Evolutionary conservation across 2,888 invertebrate species (phyloP), one percentile per base, ranked within the genome.

Genomic region (Epirrhoe tristata): DNA sequence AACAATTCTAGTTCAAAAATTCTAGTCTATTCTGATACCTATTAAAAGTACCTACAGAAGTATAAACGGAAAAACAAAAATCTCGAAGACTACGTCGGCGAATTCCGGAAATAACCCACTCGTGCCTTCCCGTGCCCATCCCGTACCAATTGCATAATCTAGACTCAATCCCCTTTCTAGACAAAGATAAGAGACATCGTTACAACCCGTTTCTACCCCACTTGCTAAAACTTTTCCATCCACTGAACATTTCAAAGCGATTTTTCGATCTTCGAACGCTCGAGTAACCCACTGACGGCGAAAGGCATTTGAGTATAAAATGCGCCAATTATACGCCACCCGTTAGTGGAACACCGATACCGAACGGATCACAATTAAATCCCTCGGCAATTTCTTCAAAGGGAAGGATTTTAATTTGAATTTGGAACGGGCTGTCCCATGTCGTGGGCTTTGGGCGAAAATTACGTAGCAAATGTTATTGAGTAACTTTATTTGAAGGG

Each of bases 401-500:
- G 85, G 87, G 87, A 85, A 77, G 75, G 82, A 75, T 86, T 91
- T 90, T 89, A 90, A 91, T 91, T 91, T 89, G 82, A 91, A 87
- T 82, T 86, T 84, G 80, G 79, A 56, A 36, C 52, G 71, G 74
- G 67, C 63, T 59, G 70, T 69, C 70, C 73, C 74, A 77, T 78
- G 76, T 77, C 76, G 59, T 43, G 57, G 58, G 48, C 50, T 63
- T 46, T 48, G 43, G 61, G 34, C 55, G 36, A 57, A 16, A 63
- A 69, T 63, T 56, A 58, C 56, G 57, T 54, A 50, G 31, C 56
- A 53, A 64, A 61, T 31, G 32, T 59, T 32, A 58, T 8, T 48
- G 34, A 8, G 46, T 66, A 48, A 46, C 51, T 60, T 65, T 14
- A 54, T 55, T 55, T 51, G 0, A 16, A 36, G 24, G 14, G 48